Evolutionary conservation across 1,140 invertebrate genomes (phyloP).

Genomic region (Globodera rostochiensis): DNA sequence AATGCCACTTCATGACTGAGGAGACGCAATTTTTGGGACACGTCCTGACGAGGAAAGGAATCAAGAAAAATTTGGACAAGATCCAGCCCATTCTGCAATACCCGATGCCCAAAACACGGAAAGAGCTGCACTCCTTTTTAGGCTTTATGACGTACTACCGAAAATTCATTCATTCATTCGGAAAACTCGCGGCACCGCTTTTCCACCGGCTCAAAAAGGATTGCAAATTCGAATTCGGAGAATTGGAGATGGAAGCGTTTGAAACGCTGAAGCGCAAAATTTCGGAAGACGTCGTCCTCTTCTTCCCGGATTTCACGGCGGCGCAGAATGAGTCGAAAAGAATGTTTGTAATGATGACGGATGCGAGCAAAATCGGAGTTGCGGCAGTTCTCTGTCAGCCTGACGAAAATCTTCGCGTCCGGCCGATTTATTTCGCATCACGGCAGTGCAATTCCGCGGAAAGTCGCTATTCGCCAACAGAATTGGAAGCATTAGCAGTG

Average conservation of each 20-base stretch:
- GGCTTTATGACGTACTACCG: conserved; percentile 10
- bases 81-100: background rate
- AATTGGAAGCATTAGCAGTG: conserved; percentile 7
- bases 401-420: background rate
- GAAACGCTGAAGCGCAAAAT: conserved; percentile 32
- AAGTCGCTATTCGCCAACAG: conserved; percentile 6
- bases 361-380: conserved; percentile 19
- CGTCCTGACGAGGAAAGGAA: background rate
- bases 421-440: conserved; percentile 23
- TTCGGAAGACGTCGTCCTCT: background rate
- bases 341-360: conserved; percentile 10
- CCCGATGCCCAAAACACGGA: conserved; percentile 2
- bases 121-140: conserved; percentile 9
- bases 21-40: background rate
- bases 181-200: conserved; percentile 27
- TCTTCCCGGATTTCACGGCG: conserved; percentile 12
- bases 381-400: conserved; percentile 10
- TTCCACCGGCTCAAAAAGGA: conserved; percentile 25
- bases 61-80: conserved; percentile 16
- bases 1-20: background rate
- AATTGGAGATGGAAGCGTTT: conserved; percentile 42
- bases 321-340: background rate
- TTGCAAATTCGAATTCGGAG: conserved; percentile 13
- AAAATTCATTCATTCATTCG: background rate
- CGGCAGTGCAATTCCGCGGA: conserved; percentile 7